A percentile compares a stretch with the other conserved stretches of the same genome.
phyloP scores from a whole-genome alignment of 2,888 invertebrate genomes.

The Anaspis maculata region DNA sequence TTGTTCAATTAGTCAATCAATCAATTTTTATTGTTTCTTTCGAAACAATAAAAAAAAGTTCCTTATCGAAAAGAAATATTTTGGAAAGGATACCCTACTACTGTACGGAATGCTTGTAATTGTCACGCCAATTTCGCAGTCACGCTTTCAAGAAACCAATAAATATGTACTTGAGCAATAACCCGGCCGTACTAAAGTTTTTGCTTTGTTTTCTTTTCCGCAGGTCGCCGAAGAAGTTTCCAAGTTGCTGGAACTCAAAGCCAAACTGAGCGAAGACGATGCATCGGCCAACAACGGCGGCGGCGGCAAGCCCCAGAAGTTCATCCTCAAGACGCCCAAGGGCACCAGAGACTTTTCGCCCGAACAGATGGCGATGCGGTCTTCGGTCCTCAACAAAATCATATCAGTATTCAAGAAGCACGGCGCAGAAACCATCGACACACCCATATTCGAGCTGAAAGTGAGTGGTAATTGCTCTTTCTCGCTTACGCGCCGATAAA shows the following conservation, averaged over 20 bases:
- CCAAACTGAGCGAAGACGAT: slow-evolving; percentile 54
- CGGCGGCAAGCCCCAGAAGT: slow-evolving; percentile 50
- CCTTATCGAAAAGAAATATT: too few relatives aligned
- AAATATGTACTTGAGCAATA: too few relatives aligned
- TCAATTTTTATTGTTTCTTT: too few relatives aligned
- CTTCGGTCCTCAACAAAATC: slow-evolving; percentile 79
- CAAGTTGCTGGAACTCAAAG: slow-evolving; percentile 73
- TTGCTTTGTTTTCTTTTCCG: slow-evolving; percentile 30
- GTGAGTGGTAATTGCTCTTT: too few relatives aligned
- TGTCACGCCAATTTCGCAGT: too few relatives aligned
- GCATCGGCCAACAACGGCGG: slow-evolving; percentile 36
- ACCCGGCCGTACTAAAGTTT: too few relatives aligned
- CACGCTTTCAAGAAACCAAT: too few relatives aligned
- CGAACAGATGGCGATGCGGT: slow-evolving; percentile 88
- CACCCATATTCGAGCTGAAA: slow-evolving; percentile 95
- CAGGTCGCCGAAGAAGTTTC: slow-evolving; percentile 82
- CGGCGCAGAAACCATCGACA: slow-evolving; percentile 97
- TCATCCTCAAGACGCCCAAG: slow-evolving; percentile 83
- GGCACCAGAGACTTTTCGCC: slow-evolving; percentile 94
- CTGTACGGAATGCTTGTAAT: too few relatives aligned
- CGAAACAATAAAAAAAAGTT: too few relatives aligned
- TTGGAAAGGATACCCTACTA: too few relatives aligned
- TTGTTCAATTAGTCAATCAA: too few relatives aligned
- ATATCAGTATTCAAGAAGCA: slow-evolving; percentile 87
- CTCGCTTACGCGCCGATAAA: too few relatives aligned